Percentiles rank a stretch among this genome's conserved stretches.
Evolutionary conservation across 23 tunicate genomes (phyloP).

Genomic region (Trididemnum clinides): DNA sequence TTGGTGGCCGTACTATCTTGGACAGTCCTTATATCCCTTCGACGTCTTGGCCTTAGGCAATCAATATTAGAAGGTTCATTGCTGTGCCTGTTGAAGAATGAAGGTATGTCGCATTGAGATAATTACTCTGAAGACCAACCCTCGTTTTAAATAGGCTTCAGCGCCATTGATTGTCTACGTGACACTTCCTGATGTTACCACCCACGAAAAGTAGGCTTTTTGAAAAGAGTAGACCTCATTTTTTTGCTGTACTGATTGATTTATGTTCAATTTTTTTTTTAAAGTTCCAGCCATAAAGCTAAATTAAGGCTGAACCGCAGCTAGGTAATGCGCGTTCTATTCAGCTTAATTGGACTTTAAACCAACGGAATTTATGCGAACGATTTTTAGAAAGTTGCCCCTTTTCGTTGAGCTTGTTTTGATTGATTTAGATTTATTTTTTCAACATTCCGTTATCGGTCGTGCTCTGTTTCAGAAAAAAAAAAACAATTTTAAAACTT

Average conservation of each 20-base stretch:
- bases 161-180: not conserved
- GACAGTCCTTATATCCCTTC: not conserved
- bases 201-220: not conserved
- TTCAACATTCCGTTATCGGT: too few species aligned
- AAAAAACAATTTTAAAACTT: too few species aligned
- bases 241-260: not conserved
- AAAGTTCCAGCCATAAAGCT: not conserved
- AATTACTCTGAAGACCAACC: too few species aligned
- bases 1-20: not conserved
- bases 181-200: not conserved
- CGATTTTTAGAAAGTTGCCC: not conserved
- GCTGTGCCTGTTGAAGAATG: not conserved
- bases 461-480: too few species aligned
- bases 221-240: not conserved
- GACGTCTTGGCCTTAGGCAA: not conserved
- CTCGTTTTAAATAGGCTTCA: too few species aligned
- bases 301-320: not conserved
- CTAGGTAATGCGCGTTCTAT: too few species aligned
- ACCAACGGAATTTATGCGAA: too few species aligned
- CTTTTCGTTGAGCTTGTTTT: too few species aligned
- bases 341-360: too few species aligned
- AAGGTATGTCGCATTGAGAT: too few species aligned
- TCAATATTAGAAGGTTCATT: not conserved
- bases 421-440: too few species aligned
- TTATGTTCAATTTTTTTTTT: not conserved